These are phyloP conservation scores for Hirtodrosophila alboralis DNA, from an alignment of 2,888 invertebrate genomes.

Conservation along the genomic window DNA sequence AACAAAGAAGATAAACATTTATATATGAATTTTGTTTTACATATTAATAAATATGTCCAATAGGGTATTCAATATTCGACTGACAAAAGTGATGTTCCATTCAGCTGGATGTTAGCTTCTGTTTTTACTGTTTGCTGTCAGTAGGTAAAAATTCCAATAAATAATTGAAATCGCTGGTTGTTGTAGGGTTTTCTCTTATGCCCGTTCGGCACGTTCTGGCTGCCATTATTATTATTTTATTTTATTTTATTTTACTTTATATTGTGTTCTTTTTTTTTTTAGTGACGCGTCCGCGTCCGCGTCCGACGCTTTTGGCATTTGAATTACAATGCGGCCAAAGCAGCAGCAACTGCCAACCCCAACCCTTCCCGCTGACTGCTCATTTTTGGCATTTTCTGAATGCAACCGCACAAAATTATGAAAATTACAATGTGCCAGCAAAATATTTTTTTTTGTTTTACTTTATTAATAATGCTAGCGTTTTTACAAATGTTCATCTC, in stretches of 20 bases:
- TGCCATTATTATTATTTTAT: slow-evolving; percentile 55
- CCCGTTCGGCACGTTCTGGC: slow-evolving; percentile 35
- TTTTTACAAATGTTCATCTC: slow-evolving; percentile 20
- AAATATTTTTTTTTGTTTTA: slow-evolving; percentile 25
- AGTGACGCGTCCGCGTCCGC: slow-evolving; percentile 19
- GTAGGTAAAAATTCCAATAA: slow-evolving; percentile 77
- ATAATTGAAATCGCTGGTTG: slow-evolving; percentile 74
- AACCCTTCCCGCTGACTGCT: slow-evolving; percentile 18
- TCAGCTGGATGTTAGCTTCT: slow-evolving; percentile 47
- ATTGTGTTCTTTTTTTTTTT: slow-evolving; percentile 4
- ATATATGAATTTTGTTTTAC: no score
- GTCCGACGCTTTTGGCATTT: slow-evolving; percentile 55
- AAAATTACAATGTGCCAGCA: slow-evolving; percentile 57
- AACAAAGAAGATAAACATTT: no score
- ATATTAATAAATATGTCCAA: no score
- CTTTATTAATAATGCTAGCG: slow-evolving; percentile 58
- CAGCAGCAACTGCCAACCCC: neutral
- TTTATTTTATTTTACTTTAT: slow-evolving; percentile 24
- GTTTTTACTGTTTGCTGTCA: slow-evolving; percentile 74
- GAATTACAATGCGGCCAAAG: slow-evolving; percentile 49
- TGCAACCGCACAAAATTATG: slow-evolving; percentile 61
- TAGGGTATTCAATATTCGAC: slow-evolving; percentile 26
- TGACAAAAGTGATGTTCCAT: neutral
- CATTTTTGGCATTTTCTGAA: slow-evolving; percentile 49
- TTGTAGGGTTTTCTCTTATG: slow-evolving; percentile 32